Conservation (phyloP, 2,797 vertebrate species). For the Arnoldichthys spilopterus region DNA sequence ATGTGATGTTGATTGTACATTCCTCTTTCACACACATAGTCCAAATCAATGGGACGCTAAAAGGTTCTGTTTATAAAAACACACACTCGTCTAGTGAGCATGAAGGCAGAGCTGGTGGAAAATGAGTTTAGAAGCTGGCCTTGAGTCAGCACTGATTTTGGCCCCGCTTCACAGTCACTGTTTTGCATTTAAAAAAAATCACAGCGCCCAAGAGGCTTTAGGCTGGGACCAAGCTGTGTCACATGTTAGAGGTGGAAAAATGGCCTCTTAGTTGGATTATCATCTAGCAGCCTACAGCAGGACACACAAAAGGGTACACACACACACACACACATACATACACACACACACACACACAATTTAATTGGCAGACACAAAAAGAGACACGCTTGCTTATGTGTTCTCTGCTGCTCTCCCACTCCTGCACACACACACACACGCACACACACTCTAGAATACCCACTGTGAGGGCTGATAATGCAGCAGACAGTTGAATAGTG, state of each 20-base stretch:
- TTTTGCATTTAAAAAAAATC: slow-evolving; percentile 56
- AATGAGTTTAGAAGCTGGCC: slow-evolving; percentile 28
- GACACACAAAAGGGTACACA: slow-evolving; percentile 65
- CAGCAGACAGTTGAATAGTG: slow-evolving; percentile 75
- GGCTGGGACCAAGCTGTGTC: slow-evolving; percentile 69
- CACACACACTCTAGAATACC: slow-evolving; percentile 71
- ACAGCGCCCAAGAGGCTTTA: slow-evolving; percentile 55
- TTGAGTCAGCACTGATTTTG: slow-evolving; percentile 23
- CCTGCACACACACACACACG: slow-evolving; percentile 71
- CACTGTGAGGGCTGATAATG: slow-evolving; percentile 77
- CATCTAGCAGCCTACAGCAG: slow-evolving; percentile 77
- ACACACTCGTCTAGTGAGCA: background rate
- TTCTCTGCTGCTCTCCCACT: slow-evolving; percentile 58
- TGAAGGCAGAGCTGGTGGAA: slow-evolving; percentile 15
- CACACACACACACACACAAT: slow-evolving; percentile 74
- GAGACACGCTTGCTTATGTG: slow-evolving; percentile 45
- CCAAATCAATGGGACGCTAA: background rate
- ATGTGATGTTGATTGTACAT: background rate
- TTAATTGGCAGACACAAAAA: slow-evolving; percentile 77
- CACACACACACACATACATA: slow-evolving; percentile 72
- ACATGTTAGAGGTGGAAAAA: slow-evolving; percentile 54
- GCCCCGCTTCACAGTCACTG: slow-evolving; percentile 21
- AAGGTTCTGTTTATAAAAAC: slow-evolving; percentile 5
- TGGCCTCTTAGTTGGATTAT: slow-evolving; percentile 77
- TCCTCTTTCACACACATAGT: background rate